A percentile compares a stretch with the other conserved stretches of the same genome.
phyloP scores from a whole-genome alignment of 2,113 vertebrate species.

The Phoxinus phoxinus region DNA sequence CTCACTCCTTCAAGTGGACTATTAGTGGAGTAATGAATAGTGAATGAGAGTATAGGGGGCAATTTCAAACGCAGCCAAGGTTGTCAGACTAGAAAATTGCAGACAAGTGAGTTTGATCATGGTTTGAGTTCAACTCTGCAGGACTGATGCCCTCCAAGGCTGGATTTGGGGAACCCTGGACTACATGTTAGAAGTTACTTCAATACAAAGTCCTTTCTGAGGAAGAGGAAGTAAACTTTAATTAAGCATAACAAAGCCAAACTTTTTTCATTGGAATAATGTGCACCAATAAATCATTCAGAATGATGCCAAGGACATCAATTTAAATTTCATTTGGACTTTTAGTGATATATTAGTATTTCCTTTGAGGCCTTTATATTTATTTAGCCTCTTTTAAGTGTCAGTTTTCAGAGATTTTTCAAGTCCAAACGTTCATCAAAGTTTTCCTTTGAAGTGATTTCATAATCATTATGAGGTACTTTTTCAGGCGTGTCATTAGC shows the following conservation, averaged over 20 bases:
- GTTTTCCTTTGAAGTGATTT: slow-evolving; percentile 15
- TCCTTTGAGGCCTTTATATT: background rate
- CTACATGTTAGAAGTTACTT: background rate
- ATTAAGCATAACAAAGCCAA: background rate
- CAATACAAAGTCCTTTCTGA: background rate
- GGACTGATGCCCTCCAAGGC: too few species aligned
- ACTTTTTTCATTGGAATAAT: background rate
- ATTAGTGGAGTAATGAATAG: too few species aligned
- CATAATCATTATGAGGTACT: background rate
- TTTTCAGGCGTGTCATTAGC: background rate
- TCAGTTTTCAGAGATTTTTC: background rate
- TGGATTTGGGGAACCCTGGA: too few species aligned
- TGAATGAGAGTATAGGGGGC: too few species aligned
- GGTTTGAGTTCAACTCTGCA: too few species aligned
- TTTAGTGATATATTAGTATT: background rate
- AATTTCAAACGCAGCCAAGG: too few species aligned
- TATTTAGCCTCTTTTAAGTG: background rate
- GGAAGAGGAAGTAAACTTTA: background rate
- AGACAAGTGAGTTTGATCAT: too few species aligned
- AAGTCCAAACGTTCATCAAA: background rate
- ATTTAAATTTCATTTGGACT: background rate
- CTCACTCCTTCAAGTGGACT: too few species aligned
- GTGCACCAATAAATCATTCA: background rate
- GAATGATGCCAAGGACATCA: background rate
- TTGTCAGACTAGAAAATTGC: too few species aligned